Evolutionary conservation across 2,113 vertebrate species (phyloP).

Genomic region (Scomber colias): DNA sequence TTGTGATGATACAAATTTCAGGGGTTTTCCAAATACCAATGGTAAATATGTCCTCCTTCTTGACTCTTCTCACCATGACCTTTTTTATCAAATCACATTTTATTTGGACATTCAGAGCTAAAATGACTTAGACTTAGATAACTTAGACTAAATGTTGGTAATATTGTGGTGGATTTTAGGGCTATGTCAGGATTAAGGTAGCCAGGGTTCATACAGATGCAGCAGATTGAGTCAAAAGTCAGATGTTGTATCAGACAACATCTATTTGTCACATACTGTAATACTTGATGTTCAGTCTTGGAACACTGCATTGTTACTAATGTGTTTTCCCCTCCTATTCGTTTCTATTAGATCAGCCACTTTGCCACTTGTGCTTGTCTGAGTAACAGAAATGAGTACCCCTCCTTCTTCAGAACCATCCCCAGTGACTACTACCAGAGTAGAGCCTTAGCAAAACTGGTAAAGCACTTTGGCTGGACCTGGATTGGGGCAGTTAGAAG

Average conservation of each 20-base stretch:
- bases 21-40: conserved; percentile 84
- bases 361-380: conserved; percentile 86
- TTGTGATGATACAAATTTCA: conserved; percentile 78
- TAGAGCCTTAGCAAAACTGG: conserved; percentile 82
- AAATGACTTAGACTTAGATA: not conserved
- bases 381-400: conserved; percentile 82
- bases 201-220: too few relatives aligned
- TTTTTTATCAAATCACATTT: not conserved
- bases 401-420: conserved; percentile 86
- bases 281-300: too few relatives aligned
- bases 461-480: conserved; percentile 85
- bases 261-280: too few relatives aligned
- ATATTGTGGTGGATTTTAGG: not conserved
- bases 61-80: not conserved
- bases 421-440: conserved; percentile 86
- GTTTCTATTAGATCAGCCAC: conserved; percentile 81
- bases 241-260: too few relatives aligned
- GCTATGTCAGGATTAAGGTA: not conserved
- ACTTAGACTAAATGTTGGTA: not conserved
- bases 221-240: too few relatives aligned
- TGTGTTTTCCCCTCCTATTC: not conserved
- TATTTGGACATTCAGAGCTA: not conserved
- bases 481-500: conserved; percentile 86
- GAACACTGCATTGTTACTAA: not conserved
- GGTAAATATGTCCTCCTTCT: conserved; percentile 63